Evolutionary conservation across 37 sponge, comb jelly and placozoan species (phyloP).

Genomic region (Aplysina aerophoba): DNA sequence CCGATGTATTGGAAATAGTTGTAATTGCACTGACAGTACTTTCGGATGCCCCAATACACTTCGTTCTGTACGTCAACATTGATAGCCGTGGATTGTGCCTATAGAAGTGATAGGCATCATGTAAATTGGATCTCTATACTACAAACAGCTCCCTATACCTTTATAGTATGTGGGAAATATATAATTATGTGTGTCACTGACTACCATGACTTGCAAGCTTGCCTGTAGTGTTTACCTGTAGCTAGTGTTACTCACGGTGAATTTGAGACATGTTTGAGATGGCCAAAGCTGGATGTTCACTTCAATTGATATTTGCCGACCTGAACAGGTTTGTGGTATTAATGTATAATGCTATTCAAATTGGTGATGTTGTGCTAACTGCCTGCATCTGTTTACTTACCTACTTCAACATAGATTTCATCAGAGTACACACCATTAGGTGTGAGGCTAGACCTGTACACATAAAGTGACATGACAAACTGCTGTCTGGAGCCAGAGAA

Average conservation of each 20-base stretch:
- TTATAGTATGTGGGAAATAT: too few species aligned
- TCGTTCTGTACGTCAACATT: background rate
- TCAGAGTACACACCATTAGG: background rate
- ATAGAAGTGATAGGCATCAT: background rate
- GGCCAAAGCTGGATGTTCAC: background rate
- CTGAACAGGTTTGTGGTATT: too few species aligned
- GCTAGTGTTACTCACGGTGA: background rate
- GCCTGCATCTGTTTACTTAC: background rate
- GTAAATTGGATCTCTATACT: too few species aligned
- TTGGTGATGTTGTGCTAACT: too few species aligned
- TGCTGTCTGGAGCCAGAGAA: background rate
- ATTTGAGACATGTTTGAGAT: background rate
- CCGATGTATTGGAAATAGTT: background rate
- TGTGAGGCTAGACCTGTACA: background rate
- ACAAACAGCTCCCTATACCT: too few species aligned
- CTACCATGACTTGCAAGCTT: too few species aligned
- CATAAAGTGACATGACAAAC: background rate
- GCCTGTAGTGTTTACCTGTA: too few species aligned
- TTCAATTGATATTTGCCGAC: background rate
- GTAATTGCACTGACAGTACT: conserved; percentile 13
- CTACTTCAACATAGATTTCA: background rate
- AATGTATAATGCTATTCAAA: too few species aligned
- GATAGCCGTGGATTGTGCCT: background rate
- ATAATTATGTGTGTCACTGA: too few species aligned
- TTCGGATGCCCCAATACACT: background rate